These are phyloP conservation scores for Drosophila imparisetae DNA, from an alignment of 2,888 invertebrate species.

Conservation along the genomic window DNA sequence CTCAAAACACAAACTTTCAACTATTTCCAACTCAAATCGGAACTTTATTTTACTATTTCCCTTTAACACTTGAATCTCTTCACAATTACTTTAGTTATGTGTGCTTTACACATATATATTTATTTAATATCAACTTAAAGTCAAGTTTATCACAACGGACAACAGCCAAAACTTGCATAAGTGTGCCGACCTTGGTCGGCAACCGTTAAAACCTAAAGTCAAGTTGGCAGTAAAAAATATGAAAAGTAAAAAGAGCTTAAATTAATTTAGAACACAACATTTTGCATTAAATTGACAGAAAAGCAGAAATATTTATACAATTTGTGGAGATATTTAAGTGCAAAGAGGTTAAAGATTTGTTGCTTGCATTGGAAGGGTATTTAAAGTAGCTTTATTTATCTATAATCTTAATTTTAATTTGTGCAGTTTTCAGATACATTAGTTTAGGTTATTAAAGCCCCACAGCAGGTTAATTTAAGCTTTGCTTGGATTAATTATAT, in stretches of 20 bases:
- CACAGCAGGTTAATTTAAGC: neutral
- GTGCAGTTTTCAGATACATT: neutral
- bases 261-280: neutral
- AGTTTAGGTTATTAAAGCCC: neutral
- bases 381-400: neutral
- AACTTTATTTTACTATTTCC: neutral
- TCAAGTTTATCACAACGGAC: too few relatives aligned
- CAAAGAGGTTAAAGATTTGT: neutral
- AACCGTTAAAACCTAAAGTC: neutral
- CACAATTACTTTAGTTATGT: neutral
- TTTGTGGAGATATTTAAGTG: neutral
- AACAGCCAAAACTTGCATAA: too few relatives aligned
- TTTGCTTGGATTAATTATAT: neutral
- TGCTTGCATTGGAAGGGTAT: neutral
- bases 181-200: too few relatives aligned
- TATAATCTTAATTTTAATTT: neutral
- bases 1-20: conserved; percentile 6
- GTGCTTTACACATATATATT: too few relatives aligned
- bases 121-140: neutral
- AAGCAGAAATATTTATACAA: neutral
- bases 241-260: neutral
- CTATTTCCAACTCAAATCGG: neutral
- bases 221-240: neutral
- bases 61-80: neutral
- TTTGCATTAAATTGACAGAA: neutral